phyloP scores from a whole-genome alignment of 2,888 invertebrate genomes.

The Pomacea canaliculata region DNA sequence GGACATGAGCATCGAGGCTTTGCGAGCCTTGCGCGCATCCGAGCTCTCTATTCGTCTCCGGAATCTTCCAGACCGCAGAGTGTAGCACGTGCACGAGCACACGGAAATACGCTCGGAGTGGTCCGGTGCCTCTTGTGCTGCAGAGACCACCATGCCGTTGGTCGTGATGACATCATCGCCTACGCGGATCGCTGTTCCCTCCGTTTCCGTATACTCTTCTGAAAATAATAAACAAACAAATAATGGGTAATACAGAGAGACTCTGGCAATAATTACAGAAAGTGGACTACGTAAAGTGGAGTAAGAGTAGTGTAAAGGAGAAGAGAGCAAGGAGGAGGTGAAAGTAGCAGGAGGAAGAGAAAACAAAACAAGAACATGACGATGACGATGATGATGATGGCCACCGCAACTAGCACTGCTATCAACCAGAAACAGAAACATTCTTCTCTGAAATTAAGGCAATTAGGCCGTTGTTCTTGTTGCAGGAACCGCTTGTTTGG shows the following conservation, averaged over 20 bases:
- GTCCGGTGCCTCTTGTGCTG: slow-evolving; percentile 70
- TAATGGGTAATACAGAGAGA: no score
- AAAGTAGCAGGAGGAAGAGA: no score
- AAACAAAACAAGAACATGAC: no score
- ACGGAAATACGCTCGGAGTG: slow-evolving; percentile 81
- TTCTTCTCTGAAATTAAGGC: background rate
- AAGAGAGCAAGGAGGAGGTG: no score
- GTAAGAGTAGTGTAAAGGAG: no score
- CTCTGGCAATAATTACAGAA: no score
- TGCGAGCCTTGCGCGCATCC: slow-evolving; percentile 16
- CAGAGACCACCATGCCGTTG: slow-evolving; percentile 73
- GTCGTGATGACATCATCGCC: slow-evolving; percentile 77
- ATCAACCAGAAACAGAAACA: background rate
- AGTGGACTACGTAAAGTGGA: no score
- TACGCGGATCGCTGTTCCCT: background rate
- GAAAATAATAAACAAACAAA: background rate
- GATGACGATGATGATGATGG: no score
- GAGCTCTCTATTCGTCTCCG: slow-evolving; percentile 60
- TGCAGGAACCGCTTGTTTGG: no score
- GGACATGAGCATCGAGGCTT: slow-evolving; percentile 10
- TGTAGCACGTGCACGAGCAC: slow-evolving; percentile 86
- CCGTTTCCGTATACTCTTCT: background rate
- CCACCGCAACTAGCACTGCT: no score
- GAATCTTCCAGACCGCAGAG: slow-evolving; percentile 52
- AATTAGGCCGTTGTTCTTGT: no score